Evolutionary conservation across 2,888 invertebrate species (phyloP), one percentile per base, ranked within the genome.

Genomic region (Lasius fuliginosus): DNA sequence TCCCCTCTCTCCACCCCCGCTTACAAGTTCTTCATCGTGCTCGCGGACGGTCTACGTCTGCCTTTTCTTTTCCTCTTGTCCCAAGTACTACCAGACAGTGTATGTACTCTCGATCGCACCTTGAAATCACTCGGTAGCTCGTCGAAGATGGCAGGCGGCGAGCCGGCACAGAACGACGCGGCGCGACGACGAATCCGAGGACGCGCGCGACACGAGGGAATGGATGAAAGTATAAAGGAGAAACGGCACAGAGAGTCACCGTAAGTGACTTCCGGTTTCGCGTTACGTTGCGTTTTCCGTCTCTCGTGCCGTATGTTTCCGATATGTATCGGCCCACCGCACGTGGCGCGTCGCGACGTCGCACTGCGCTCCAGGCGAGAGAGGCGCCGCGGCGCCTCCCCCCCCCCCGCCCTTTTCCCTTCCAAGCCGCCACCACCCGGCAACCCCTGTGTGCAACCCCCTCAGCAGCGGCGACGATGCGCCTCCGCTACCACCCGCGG

Each of bases 291-390:
- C 77, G 77, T 77, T 79, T 79, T 23, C 60, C 60, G 58, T 79
- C 46, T 79, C 79, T 77, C 77, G 77, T 68, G 77, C 23, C 58
- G 69, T 71, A 58, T 30, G 42, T 71, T 53, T 87, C 89, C 87
- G 90, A 82, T 87, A 83, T 88, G 84, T 90, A 89, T 89, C 86
- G 86, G 79, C 73, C 86, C 92, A 94, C 95, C 93, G 94, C 95
- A 95, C 94, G 94, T 95, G 95, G 94, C 93, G 94, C 94, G 94
- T 94, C 94, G 94, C 95, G 94, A 94, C 94, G 94, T 94, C 94
- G 94, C 94, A 94, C 94, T 94, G 94, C 92, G 95, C 95, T 95
- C 91, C 92, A 92, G 95, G 94, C 95, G 85, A 93, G 92, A 93
- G 92, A 93, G 91, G 93, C 93, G 92, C 93, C 92, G 92, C 89